Conservation (phyloP, 2,113 vertebrate species). For the Alexandromys fortis region DNA sequence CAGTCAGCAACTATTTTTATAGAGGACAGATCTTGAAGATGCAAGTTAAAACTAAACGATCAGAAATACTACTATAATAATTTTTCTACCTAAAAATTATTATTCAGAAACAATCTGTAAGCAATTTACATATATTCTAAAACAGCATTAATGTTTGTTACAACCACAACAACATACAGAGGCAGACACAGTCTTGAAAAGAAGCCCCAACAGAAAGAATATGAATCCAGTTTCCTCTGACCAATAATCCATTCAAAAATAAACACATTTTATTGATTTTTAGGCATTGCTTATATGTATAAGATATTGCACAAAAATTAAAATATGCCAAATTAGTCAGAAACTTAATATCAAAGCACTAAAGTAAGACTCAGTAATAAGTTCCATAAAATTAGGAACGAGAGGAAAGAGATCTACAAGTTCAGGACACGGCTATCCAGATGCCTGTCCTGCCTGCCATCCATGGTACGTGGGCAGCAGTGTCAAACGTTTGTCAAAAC, state of each 20-base stretch:
- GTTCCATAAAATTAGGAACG: not conserved
- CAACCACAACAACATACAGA: not conserved
- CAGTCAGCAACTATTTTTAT: not conserved
- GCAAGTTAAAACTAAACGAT: not conserved
- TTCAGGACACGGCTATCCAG: not conserved
- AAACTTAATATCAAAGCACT: not conserved
- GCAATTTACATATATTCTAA: conserved; percentile 5
- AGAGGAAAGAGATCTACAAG: not conserved
- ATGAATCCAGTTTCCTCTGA: not conserved
- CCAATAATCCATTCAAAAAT: not conserved
- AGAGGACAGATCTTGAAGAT: not conserved
- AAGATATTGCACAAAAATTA: not conserved
- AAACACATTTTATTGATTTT: not conserved
- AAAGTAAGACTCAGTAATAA: not conserved
- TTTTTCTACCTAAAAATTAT: not conserved
- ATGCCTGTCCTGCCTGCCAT: fast-evolving
- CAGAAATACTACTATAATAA: not conserved
- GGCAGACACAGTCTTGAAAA: not conserved
- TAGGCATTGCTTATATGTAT: not conserved
- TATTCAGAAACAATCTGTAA: not conserved
- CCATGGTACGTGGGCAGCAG: not conserved
- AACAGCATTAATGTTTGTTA: not conserved
- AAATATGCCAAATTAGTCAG: not conserved
- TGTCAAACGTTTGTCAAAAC: not conserved
- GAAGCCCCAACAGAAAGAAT: not conserved